Evolutionary conservation across 2,888 invertebrate genomes (phyloP).

Genomic region (Scaptomyza flava): DNA sequence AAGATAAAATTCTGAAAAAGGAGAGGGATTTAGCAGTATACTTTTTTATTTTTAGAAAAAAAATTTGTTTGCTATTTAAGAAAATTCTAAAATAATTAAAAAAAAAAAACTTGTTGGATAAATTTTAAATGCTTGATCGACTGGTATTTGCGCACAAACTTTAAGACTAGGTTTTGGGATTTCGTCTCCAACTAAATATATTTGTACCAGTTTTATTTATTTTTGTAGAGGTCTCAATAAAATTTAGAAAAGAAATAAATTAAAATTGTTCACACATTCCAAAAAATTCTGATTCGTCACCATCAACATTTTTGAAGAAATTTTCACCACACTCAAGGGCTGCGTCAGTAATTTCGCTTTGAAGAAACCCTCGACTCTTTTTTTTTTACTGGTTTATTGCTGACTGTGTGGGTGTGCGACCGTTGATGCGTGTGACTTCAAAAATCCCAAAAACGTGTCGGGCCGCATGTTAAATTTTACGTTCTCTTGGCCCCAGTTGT

Average conservation of each 20-base stretch:
- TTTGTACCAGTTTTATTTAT: too few relatives aligned
- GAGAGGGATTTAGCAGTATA: too few relatives aligned
- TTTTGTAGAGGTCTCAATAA: background rate
- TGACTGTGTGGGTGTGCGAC: constrained; percentile 23
- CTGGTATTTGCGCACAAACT: too few relatives aligned
- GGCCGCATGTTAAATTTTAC: constrained; percentile 76
- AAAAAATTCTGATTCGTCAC: constrained; percentile 74
- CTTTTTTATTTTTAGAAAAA: too few relatives aligned
- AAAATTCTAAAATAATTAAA: too few relatives aligned
- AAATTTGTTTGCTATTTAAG: too few relatives aligned
- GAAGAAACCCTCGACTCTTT: constrained; percentile 37
- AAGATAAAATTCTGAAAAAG: too few relatives aligned
- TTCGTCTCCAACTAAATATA: too few relatives aligned
- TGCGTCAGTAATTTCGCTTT: constrained; percentile 56
- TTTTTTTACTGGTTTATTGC: constrained; percentile 24
- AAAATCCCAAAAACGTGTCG: constrained; percentile 82
- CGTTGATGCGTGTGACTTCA: constrained; percentile 75
- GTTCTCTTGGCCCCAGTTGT: constrained; percentile 34
- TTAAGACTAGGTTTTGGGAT: too few relatives aligned
- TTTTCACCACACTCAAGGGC: constrained; percentile 56
- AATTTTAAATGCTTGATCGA: too few relatives aligned
- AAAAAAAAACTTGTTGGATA: too few relatives aligned
- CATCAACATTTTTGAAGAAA: constrained; percentile 61
- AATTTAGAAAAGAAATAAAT: constrained; percentile 43
- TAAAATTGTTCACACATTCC: constrained; percentile 69